Evolutionary conservation across 2,113 vertebrate species (phyloP), one percentile per base, ranked within the genome.

Genomic region (zebrafish (Danio rerio)): DNA sequence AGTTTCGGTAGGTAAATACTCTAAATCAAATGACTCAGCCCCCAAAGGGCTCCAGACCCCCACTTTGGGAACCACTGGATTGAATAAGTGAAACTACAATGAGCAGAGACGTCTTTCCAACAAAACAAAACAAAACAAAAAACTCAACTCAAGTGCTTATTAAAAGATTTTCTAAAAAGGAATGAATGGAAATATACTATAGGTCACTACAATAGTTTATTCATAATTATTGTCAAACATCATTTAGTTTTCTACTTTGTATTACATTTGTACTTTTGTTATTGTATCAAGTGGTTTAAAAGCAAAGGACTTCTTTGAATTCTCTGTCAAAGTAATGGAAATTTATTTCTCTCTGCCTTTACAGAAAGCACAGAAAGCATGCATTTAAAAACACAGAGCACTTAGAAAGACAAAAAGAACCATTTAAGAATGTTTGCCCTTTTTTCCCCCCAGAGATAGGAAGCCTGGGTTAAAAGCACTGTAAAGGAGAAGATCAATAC

Each of bases 401-500:
- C 50, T n/a, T 9, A 71, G 78, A 61, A 21, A 31, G 18, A 50
- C 11, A 5, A 20, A 69, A 31, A 58, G 8, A 61, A 21, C 10
- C 42, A 72, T 69, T 55, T 1, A 55, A 69, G 5, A 9, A 0
- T 16, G 7, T 56, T 42, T 42, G 12, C 4, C 8, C 21, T 69
- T 53, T 40, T 5, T 21, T n/a, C n/a, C 31, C 18, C 9, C 58
- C 12, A 9, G 52, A 2, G 12, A 18, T 69, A 12, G 20, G 16
- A 59, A 21, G 43, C 31, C 15, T 47, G 52, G 21, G 50, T 73
- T 56, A 56, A 56, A 74, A 74, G 21, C 71, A 43, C 16, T 43
- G 40, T 76, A 45, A 49, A 50, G 47, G 43, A 82, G 10, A 43
- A 61, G 74, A 77, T 59, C 53, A 18, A 77, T 77, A 61, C 7